Conservation (phyloP, 2,888 invertebrate species). For the Neoscelio sp. region DNA sequence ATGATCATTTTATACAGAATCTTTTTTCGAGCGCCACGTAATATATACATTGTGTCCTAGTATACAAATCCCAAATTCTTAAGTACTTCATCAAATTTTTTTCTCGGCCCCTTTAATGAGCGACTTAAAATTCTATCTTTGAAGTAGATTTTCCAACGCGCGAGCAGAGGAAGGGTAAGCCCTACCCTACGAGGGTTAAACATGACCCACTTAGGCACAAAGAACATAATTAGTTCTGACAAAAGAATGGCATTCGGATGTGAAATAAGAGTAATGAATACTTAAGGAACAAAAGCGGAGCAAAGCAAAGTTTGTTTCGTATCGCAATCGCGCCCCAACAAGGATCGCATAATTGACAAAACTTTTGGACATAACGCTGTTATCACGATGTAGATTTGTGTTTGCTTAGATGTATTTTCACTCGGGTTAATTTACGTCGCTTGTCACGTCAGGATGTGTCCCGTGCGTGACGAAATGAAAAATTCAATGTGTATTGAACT, state of each 20-base stretch:
- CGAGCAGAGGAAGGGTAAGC: not conserved
- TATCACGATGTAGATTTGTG: no score
- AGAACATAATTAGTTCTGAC: slow-evolving; percentile 22
- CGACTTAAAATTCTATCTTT: slow-evolving; percentile 19
- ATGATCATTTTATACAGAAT: no score
- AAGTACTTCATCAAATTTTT: slow-evolving; percentile 20
- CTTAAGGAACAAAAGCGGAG: not conserved
- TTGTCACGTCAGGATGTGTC: not conserved
- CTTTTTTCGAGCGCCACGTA: no score
- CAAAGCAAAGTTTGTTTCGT: not conserved
- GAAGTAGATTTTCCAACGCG: not conserved
- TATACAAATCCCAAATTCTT: slow-evolving; percentile 5
- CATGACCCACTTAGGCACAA: slow-evolving; percentile 41
- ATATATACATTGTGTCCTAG: no score
- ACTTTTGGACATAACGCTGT: not conserved
- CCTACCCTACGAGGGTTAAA: slow-evolving; percentile 30
- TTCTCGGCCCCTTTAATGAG: slow-evolving; percentile 16
- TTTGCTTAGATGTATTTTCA: no score
- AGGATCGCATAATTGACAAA: not conserved
- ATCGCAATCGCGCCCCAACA: not conserved
- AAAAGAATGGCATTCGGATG: slow-evolving; percentile 11
- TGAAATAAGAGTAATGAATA: slow-evolving; percentile 9
- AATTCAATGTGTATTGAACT: no score
- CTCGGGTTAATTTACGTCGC: not conserved
- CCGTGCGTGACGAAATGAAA: slow-evolving; percentile 27